Evolutionary conservation across 2,113 vertebrate genomes (phyloP).

Genomic region (Chinchilla lanigera): DNA sequence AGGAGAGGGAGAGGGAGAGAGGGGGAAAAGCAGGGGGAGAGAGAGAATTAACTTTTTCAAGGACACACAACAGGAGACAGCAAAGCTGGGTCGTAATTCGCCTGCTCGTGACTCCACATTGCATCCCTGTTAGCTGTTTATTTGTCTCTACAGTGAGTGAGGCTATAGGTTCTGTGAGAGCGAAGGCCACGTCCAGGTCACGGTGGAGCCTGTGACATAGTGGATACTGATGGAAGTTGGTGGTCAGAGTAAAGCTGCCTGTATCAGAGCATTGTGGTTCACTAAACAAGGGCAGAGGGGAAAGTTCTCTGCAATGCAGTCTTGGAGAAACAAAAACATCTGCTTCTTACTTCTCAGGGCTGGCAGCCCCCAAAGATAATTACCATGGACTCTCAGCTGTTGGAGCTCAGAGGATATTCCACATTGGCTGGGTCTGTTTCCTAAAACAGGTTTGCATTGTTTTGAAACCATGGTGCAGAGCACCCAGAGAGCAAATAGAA

Average conservation of each 20-base stretch:
- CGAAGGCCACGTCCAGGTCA: background rate
- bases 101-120: background rate
- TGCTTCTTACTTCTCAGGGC: conserved; percentile 63
- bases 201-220: background rate
- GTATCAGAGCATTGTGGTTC: background rate
- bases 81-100: background rate
- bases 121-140: background rate
- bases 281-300: background rate
- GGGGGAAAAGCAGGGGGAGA: background rate
- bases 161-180: background rate
- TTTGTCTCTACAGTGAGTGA: background rate
- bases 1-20: background rate
- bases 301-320: background rate
- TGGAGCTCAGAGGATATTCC: conserved; percentile 70
- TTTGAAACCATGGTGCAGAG: conserved; percentile 77
- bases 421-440: conserved; percentile 63
- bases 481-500: conserved; percentile 74
- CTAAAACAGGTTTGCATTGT: conserved; percentile 75
- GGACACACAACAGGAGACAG: background rate
- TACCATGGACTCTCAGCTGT: conserved; percentile 68
- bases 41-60: background rate
- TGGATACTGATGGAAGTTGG: background rate
- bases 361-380: conserved; percentile 58
- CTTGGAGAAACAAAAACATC: conserved; percentile 59
- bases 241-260: background rate